Evolutionary conservation across 1,140 invertebrate genomes (phyloP), one percentile per base, ranked within the genome.

Genomic region (Drosophila paulistorum): DNA sequence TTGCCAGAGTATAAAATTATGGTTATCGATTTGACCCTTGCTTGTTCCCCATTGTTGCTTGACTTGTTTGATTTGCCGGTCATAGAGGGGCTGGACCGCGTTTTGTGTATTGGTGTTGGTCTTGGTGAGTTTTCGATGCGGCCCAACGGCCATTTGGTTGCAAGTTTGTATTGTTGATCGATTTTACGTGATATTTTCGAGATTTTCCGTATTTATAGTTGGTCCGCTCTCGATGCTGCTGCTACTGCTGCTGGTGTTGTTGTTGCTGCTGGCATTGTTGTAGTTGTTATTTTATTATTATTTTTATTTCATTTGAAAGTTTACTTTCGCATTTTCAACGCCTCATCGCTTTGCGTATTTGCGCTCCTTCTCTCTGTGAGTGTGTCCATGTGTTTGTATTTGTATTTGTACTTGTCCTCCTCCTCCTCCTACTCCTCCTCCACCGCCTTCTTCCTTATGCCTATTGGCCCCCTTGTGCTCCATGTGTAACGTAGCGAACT

Each of bases 161-260:
- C 89, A 91, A 91, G 90, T 91, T 90, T 91, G 90, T 91, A 90
- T 90, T 91, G 90, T 91, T 91, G 90, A 91, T 91, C 90, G 90
- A 91, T 91, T 91, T 91, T 91, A 91, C 90, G 90, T 91, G 90
- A 91, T 91, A 91, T 91, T 91, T 91, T 90, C 81, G 86, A 91
- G 83, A 89, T 91, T 91, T 91, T 91, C 83, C 83, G 90, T 91
- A 91, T 91, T 91, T 91, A 91, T 91, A 85, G 74, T 84, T 68
- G 78, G 76, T 70, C 68, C 68, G 80, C 60, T 68, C 42, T 9
- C 37, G 51, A 68, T 79, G 68, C 58, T 65, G 67, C 17, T 61
- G 62, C 58, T 67, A 69, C 41, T 65, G 70, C 58, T 59, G 65
- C 55, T 81, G 78, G 70, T 81, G 83, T 77, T 51, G 68, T 26